Evolutionary conservation across 2,888 invertebrate genomes (phyloP).

Genomic region (Drepanosiphum platanoidis): DNA sequence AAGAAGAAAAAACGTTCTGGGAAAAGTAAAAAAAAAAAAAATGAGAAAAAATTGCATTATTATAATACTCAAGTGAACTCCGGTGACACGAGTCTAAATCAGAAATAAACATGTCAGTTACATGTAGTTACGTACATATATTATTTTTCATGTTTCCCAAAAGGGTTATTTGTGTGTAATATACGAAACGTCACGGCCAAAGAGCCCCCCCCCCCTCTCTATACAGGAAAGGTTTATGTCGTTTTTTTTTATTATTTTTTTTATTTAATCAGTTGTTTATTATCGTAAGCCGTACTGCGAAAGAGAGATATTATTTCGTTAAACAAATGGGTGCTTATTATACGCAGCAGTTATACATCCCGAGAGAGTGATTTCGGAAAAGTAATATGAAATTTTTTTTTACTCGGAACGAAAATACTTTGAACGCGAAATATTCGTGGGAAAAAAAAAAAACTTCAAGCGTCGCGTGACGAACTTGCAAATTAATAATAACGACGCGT

Average conservation of each 20-base stretch:
- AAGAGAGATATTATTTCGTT: neutral
- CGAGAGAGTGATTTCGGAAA: neutral
- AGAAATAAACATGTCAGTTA: conserved; percentile 10
- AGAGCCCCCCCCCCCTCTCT: neutral
- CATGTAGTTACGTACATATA: neutral
- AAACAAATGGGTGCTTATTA: neutral
- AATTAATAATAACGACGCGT: too few relatives aligned
- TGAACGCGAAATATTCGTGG: too few relatives aligned
- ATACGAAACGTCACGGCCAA: neutral
- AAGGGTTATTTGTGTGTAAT: neutral
- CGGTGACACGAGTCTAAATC: neutral
- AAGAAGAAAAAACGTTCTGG: neutral
- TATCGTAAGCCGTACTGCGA: neutral
- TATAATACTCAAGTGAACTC: neutral
- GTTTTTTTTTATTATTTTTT: neutral
- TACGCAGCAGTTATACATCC: neutral
- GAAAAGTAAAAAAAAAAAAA: neutral
- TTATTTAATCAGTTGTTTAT: neutral
- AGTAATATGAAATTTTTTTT: neutral
- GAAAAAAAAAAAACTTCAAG: too few relatives aligned
- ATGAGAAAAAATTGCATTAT: too few relatives aligned
- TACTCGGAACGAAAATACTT: neutral
- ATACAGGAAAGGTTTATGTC: neutral
- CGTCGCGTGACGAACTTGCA: too few relatives aligned
- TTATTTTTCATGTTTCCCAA: conserved; percentile 20